phyloP scores from a whole-genome alignment of 2,888 invertebrate genomes.

The Clostera curtula region DNA sequence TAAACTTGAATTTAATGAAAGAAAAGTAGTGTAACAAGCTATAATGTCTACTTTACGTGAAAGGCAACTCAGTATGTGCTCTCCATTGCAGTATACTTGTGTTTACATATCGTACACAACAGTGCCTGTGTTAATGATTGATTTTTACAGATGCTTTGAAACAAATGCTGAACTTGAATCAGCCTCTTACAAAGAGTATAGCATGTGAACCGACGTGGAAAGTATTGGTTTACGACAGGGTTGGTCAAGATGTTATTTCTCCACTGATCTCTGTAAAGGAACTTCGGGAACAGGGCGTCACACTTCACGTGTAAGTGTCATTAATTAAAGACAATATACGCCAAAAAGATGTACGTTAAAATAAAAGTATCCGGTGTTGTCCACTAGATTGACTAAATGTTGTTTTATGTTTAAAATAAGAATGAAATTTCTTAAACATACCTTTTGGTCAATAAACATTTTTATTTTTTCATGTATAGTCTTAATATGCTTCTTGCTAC shows the following conservation, averaged over 20 bases:
- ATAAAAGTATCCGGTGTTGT: neutral
- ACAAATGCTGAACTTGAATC: constrained; percentile 96
- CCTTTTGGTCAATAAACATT: too few relatives aligned
- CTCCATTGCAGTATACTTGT: constrained; percentile 6
- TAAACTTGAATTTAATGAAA: constrained; percentile 19
- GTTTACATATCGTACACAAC: constrained; percentile 15
- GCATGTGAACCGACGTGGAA: constrained; percentile 96
- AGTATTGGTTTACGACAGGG: constrained; percentile 95
- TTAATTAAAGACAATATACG: neutral
- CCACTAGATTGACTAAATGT: too few relatives aligned
- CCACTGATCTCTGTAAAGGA: constrained; percentile 97
- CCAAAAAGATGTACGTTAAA: neutral
- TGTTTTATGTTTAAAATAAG: too few relatives aligned
- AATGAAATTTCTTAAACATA: too few relatives aligned
- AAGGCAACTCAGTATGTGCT: constrained; percentile 37
- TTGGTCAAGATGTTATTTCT: constrained; percentile 98
- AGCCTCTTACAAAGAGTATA: constrained; percentile 82
- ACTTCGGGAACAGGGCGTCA: constrained; percentile 95
- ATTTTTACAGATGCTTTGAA: constrained; percentile 86
- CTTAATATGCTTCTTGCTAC: too few relatives aligned
- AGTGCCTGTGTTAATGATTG: constrained; percentile 14
- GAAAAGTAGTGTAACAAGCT: constrained; percentile 5
- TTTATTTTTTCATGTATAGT: too few relatives aligned
- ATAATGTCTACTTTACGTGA: constrained; percentile 32
- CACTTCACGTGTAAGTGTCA: constrained; percentile 93